Evolutionary conservation across 2,888 invertebrate genomes (phyloP), one percentile per base, ranked within the genome.

Genomic region (Bombylius major): DNA sequence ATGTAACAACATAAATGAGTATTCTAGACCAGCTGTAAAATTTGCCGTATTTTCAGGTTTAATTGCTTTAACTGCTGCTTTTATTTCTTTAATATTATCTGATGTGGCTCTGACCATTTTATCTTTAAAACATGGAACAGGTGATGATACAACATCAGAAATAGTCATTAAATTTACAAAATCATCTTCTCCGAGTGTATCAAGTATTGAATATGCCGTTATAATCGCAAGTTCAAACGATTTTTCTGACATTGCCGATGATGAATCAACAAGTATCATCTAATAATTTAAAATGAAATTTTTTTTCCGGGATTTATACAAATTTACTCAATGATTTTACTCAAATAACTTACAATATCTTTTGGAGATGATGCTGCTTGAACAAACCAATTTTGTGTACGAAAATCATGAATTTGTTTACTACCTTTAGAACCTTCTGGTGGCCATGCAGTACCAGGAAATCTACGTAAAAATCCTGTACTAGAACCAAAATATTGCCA

Each of bases 401-500:
- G 83, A 70, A 94, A 97, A 77, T 99, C 98, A 77, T 95, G 95
- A 67, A 97, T 84, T 62, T 85, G 83, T 56, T 87, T 82, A 63
- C 82, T 88, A 69, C 87, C 90, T 63, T 84, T 82, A 53, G 85
- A 82, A 63, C 86, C 86, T 72, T 86, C 84, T 33, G 88, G 87
- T 23, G 89, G 89, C 90, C 90, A 89, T 31, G 89, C 85, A 69
- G 88, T 88, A 86, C 96, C 97, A 71, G 98, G 99, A 78, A 89
- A 99, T 67, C 94, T 83, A 65, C 98, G 79, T 72, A 98, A 83
- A 75, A 97, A 97, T 52, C 99, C 99, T 3, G 86, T 80, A n/a
- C 94, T 87, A 55, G 95, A 94, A 53, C 98, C 96, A 76, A 94
- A 99, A 77, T 95, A 96, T 77, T 99, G 99, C 94, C 97, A 99